A percentile compares a stretch with the other conserved stretches of the same genome.
Conservation (phyloP, 2,797 vertebrate genomes). For the Aulostomus chinensis region DNA sequence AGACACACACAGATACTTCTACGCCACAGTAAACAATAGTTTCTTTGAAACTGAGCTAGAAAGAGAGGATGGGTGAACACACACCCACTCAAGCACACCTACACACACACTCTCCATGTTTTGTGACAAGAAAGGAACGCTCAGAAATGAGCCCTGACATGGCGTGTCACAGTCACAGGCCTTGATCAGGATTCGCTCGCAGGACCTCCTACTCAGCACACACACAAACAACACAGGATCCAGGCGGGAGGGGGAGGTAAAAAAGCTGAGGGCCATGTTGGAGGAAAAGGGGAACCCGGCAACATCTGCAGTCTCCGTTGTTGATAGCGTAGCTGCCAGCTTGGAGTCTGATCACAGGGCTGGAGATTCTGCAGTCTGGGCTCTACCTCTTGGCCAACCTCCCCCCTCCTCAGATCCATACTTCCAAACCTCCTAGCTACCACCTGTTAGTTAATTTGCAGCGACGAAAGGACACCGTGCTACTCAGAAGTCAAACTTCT, state of each 20-base stretch:
- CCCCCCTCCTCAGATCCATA: slow-evolving; percentile 74
- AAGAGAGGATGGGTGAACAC: slow-evolving; percentile 26
- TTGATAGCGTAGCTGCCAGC: slow-evolving; percentile 83
- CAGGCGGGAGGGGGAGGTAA: slow-evolving; percentile 32
- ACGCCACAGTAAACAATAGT: slow-evolving; percentile 41
- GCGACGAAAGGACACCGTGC: slow-evolving; percentile 75
- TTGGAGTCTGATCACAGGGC: slow-evolving; percentile 85
- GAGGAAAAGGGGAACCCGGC: slow-evolving; percentile 78
- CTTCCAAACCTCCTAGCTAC: slow-evolving; percentile 83
- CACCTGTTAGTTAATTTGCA: slow-evolving; percentile 84
- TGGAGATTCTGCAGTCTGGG: slow-evolving; percentile 77
- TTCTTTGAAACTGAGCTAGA: slow-evolving; percentile 54
- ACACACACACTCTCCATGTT: slow-evolving; percentile 24
- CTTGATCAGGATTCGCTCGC: slow-evolving; percentile 74
- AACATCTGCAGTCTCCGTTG: slow-evolving; percentile 86
- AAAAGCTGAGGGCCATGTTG: slow-evolving; percentile 81
- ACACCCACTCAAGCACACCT: slow-evolving; percentile 48
- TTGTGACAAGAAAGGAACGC: slow-evolving; percentile 55
- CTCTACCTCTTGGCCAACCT: slow-evolving; percentile 81
- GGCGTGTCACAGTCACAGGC: slow-evolving; percentile 73
- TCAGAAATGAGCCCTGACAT: slow-evolving; percentile 69
- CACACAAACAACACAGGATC: slow-evolving; percentile 46
- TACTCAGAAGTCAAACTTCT: slow-evolving; percentile 72
- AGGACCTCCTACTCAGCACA: slow-evolving; percentile 71
- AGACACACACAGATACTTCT: slow-evolving; percentile 2